phyloP scores from a whole-genome alignment of 2,888 invertebrate genomes.

The Drosophila pegasa region DNA sequence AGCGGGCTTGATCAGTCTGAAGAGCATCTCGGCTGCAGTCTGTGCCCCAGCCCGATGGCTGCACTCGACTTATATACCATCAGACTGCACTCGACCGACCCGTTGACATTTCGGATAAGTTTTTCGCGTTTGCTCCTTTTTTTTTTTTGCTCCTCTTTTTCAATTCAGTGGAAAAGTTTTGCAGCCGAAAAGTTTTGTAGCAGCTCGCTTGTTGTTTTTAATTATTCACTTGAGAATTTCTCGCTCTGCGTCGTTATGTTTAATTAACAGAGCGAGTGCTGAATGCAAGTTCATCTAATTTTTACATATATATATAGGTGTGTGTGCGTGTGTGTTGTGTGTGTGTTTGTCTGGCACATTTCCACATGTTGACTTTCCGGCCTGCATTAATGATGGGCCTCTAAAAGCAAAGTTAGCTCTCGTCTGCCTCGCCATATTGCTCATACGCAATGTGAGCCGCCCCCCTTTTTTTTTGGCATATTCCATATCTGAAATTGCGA shows the following conservation, averaged over 20 bases:
- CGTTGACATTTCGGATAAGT: slow-evolving; percentile 31
- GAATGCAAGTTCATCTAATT: slow-evolving; percentile 20
- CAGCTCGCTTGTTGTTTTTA: slow-evolving; percentile 38
- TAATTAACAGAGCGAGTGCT: slow-evolving; percentile 48
- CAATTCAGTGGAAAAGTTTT: slow-evolving; percentile 50
- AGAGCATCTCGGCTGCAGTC: slow-evolving; percentile 50
- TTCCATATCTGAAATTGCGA: background rate
- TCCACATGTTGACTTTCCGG: slow-evolving; percentile 58
- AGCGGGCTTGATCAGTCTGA: slow-evolving; percentile 51
- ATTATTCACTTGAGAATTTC: slow-evolving; percentile 65
- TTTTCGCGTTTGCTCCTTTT: background rate
- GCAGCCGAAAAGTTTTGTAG: slow-evolving; percentile 14
- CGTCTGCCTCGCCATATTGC: slow-evolving; percentile 26
- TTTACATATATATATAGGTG: background rate
- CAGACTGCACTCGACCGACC: background rate
- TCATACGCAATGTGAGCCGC: slow-evolving; percentile 33
- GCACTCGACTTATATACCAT: slow-evolving; percentile 48
- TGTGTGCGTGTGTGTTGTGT: background rate
- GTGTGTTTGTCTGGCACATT: slow-evolving; percentile 4
- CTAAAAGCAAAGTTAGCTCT: slow-evolving; percentile 22
- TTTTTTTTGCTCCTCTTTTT: slow-evolving; percentile 21
- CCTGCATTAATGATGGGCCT: slow-evolving; percentile 61
- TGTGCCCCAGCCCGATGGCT: background rate
- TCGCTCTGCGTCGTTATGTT: slow-evolving; percentile 50
- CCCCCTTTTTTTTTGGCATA: background rate